A percentile compares a stretch with the other conserved stretches of the same genome.
Conservation (phyloP, 2,113 vertebrate genomes). For the Platichthys stellatus region DNA sequence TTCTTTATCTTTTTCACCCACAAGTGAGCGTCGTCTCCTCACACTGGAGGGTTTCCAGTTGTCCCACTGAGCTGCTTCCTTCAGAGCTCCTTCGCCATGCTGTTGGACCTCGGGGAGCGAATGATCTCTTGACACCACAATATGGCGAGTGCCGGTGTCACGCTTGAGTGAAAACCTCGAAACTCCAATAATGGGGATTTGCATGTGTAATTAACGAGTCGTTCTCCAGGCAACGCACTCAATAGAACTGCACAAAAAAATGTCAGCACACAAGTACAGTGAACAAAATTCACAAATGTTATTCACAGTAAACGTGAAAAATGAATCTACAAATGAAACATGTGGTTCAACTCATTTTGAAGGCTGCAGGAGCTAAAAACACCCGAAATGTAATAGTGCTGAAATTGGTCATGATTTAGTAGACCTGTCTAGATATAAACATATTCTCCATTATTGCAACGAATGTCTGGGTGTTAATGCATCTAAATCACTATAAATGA, state of each 20-base stretch:
- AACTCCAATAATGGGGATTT: neutral
- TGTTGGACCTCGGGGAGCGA: slow-evolving; percentile 58
- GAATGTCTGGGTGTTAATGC: neutral
- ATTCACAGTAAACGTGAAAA: neutral
- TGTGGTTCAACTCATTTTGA: too few species aligned
- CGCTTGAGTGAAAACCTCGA: neutral
- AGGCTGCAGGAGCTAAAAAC: neutral
- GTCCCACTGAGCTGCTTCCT: slow-evolving; percentile 70
- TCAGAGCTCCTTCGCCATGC: slow-evolving; percentile 44
- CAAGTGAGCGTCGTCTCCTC: neutral
- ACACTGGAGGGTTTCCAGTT: slow-evolving; percentile 62
- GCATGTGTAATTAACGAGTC: neutral
- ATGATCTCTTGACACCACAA: slow-evolving; percentile 73
- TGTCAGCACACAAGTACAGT: neutral
- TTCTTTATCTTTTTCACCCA: slow-evolving; percentile 10
- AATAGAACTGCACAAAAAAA: too few species aligned
- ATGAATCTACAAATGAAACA: neutral
- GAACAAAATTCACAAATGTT: neutral
- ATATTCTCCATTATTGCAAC: neutral
- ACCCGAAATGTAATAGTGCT: neutral
- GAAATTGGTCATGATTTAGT: neutral
- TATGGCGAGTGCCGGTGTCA: slow-evolving; percentile 55
- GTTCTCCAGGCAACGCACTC: too few species aligned
- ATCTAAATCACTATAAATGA: slow-evolving; percentile 8
- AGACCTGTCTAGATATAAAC: neutral